These are phyloP conservation scores for Parnassius orleans DNA, from an alignment of 2,888 invertebrate genomes.

Conservation along the genomic window DNA sequence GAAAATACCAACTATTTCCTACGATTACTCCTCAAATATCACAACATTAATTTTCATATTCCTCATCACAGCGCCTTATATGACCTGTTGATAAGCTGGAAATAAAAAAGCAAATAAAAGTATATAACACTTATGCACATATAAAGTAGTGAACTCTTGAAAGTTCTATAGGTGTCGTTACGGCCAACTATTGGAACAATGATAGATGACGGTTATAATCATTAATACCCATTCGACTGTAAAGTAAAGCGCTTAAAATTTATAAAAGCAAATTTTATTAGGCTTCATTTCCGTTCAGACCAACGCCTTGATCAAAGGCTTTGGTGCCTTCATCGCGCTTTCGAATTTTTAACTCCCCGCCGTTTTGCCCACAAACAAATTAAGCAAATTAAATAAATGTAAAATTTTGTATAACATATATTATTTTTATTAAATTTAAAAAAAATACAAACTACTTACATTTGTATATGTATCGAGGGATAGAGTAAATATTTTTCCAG, in stretches of 20 bases:
- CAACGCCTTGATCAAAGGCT: too few relatives aligned
- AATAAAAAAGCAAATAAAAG: slow-evolving; percentile 42
- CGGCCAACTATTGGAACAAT: not conserved
- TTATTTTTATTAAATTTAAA: not conserved
- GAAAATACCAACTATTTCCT: not conserved
- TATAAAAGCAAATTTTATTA: too few relatives aligned
- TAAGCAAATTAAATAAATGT: too few relatives aligned
- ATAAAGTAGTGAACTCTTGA: not conserved
- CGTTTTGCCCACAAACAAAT: too few relatives aligned
- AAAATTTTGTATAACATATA: too few relatives aligned
- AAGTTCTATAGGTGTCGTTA: not conserved
- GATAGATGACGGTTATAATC: not conserved
- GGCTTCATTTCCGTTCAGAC: too few relatives aligned
- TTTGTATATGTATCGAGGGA: slow-evolving; percentile 76
- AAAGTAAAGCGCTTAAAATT: not conserved
- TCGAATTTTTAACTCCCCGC: too few relatives aligned
- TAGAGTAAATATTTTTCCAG: slow-evolving; percentile 77
- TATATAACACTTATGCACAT: too few relatives aligned
- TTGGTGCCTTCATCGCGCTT: too few relatives aligned
- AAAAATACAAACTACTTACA: slow-evolving; percentile 48
- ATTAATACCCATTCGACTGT: not conserved
- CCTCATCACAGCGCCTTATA: slow-evolving; percentile 77
- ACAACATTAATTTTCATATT: slow-evolving; percentile 61
- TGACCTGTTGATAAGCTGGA: slow-evolving; percentile 77
- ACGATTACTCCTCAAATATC: not conserved